Base-by-base conservation (phyloP, 2,888 invertebrate genomes). In the Synergus itoensis region DNA sequence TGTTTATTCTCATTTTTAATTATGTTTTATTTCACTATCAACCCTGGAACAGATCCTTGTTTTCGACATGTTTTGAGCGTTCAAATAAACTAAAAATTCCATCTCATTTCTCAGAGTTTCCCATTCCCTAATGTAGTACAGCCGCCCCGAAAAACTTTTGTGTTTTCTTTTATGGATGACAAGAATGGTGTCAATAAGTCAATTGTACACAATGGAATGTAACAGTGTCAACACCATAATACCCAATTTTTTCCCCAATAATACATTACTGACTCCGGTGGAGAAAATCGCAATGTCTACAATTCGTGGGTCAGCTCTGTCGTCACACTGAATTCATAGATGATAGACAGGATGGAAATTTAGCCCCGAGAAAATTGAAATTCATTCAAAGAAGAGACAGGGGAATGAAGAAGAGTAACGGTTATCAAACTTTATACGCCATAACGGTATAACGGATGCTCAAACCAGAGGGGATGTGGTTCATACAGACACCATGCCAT, bases 341-440 rank as follows among this genome's bases (percentile, higher is more conserved):
- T 12, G 60, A 60, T 60, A 28, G 60, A 60, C 45, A 48, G 45
- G 45, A 45, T 28, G 69, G n/a, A 73, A 73, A 73, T 73, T 73
- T 53, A 73, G 28, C 14, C 53, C 73, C n/a, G 36, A 73, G 53
- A 53, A 53, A 73, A 73, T 73, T 73, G 73, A 73, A 73, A 73
- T 53, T 53, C 53, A 11, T 73, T 36, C 16, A 53, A 73, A 53
- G 73, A 36, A 73, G n/a, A 53, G n/a, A 53, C 18, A 53, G n/a
- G 9, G 28, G 28, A 14, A 65, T 65, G 41, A 9, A 41, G 40
- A 40, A 36, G 40, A 65, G 41, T 67, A 73, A 73, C 69, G 69
- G 69, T 73, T 73, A 73, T 73, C 53, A 48, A 73, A 73, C 28
- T 73, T 73, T n/a, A 53, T 73, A 48, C 14, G 48, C 69, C 69